Evolutionary conservation across 2,888 invertebrate genomes (phyloP), one percentile per base, ranked within the genome.

Genomic region (Drosophila mimetica): DNA sequence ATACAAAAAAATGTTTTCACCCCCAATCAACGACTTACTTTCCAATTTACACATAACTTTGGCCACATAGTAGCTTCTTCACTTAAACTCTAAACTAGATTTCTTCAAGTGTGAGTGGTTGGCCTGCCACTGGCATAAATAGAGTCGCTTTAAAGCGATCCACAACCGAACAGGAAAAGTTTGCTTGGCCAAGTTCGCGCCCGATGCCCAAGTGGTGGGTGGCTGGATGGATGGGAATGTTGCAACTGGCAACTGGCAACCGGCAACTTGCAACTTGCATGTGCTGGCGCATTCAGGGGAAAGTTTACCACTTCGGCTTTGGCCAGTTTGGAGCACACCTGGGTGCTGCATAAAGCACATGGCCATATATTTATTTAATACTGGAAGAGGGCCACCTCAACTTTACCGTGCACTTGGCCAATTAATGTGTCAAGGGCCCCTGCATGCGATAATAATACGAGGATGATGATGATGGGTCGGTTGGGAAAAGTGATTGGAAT

Each of bases 351-450:
- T 64, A 54, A 34, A 59, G 55, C 54, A 60, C 65, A 71, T 69
- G n/a, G 16, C 52, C 66, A 44, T 44, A 65, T 65, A 64, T 64
- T 65, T 64, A 52, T 64, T 37, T 44, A 65, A 37, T 30, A 16
- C 64, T 64, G 72, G 50, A 37, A 63, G 57, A 74, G 39, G 28
- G 61, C 48, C 51, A 18, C 57, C 61, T 32, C 39, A 63, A 57
- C 57, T 64, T 52, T 52, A 30, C 37, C 46, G 51, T 42, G 55
- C 47, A 65, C 52, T 69, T 57, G 61, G 51, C 64, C 80, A 77
- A 79, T 83, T 81, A 81, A 73, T 75, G 71, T 75, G 77, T 73
- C 75, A 71, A 70, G 59, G 16, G 55, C 58, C 25, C 58, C 25
- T 18, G 59, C 30, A 8, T 11, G 22, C 41, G 48, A 47, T 71